Base-by-base conservation (phyloP, 2,113 vertebrate species). In the Ia io region DNA sequence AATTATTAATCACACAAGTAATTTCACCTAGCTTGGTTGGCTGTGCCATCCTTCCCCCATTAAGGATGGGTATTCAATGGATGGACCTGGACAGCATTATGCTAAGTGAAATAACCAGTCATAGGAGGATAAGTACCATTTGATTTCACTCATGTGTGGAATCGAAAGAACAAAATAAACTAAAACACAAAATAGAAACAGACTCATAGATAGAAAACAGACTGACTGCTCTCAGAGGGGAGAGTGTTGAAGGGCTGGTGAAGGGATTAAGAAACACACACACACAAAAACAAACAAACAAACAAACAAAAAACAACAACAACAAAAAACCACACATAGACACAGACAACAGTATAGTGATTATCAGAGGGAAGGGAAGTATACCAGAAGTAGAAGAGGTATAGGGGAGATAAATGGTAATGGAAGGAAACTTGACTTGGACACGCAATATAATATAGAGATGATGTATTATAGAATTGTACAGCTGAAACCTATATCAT, bases 1-100 rank as follows among this genome's bases (percentile, higher is more conserved):
- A 78, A 23, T 96, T 77, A 83, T 61, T 85, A 86, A 80, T 88
- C 67, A 96, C 35, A 70, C 32, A 92, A 78, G 35, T 79, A 73
- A 67, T 73, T 73, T 95, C 53, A 88, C 37, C 76, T 95, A 71
- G 23, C 7, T 76, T 77, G 18, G 11, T 44, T 83, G 61, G 37
- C 9, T 65, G 13, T 32, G 20, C 37, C 17, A 18, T 83, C 28
- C 59, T 91, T 44, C 13, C 37, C 12, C 47, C 47, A 90, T 56
- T 85, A 73, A 95, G 35, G 28, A 78, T 73, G 80, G 40, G 25
- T 76, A 40, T 37, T 47, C 44, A 76, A 18, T 32, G 73, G 28
- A 51, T 51, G 30, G 47, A 22, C 44, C 44, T 77, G 18, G 47
- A 77, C 4, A n/a, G 44, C 74, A 77, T 77, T 47, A 51, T n/a